Evolutionary conservation across 2,113 vertebrate species (phyloP).

Genomic region (Cheilinus undulatus): DNA sequence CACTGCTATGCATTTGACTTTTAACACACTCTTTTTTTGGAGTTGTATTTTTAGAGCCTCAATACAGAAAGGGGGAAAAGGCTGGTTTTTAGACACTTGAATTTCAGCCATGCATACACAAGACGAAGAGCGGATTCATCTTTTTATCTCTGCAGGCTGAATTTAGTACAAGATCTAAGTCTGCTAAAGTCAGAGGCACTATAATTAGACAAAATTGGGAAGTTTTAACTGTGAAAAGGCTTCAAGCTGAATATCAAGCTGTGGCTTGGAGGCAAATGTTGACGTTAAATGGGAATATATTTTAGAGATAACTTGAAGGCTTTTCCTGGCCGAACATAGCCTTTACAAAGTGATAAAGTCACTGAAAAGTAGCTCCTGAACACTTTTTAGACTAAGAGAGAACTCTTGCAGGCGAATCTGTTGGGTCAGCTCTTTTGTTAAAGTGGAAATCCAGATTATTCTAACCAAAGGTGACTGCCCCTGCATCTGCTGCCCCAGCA

Average conservation of each 20-base stretch:
- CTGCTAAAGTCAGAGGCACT: background rate
- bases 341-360: slow-evolving; percentile 20
- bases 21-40: background rate
- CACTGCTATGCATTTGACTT: slow-evolving; percentile 14
- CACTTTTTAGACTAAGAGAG: slow-evolving; percentile 31
- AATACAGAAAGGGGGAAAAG: background rate
- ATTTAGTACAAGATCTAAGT: background rate
- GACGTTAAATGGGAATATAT: background rate
- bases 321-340: background rate
- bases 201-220: background rate
- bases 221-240: background rate
- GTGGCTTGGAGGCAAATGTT: background rate
- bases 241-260: background rate
- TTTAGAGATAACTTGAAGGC: background rate
- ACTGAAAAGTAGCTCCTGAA: background rate
- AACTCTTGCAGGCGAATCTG: slow-evolving; percentile 40
- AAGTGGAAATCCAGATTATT: slow-evolving; percentile 73
- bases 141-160: background rate
- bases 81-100: background rate
- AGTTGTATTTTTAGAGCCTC: slow-evolving; percentile 18
- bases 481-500: slow-evolving; percentile 74
- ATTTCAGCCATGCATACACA: slow-evolving; percentile 11
- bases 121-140: background rate
- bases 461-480: slow-evolving; percentile 80
- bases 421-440: slow-evolving; percentile 64